Conservation (phyloP, 2,113 vertebrate species). For the Chaetodon trifascialis region DNA sequence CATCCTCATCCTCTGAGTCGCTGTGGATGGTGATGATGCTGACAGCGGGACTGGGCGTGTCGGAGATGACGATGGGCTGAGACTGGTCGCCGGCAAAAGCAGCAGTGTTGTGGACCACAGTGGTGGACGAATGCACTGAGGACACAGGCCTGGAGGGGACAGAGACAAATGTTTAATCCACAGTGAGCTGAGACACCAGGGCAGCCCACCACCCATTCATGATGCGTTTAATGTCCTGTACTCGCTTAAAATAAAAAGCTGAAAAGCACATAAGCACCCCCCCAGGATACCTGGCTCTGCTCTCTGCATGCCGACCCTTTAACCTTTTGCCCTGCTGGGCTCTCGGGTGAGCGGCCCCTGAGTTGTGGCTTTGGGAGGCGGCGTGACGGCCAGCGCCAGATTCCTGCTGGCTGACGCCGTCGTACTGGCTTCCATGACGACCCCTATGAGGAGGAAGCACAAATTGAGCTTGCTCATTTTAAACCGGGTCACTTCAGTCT, state of each 20-base stretch:
- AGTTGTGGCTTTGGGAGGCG: slow-evolving; percentile 87
- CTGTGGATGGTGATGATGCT: slow-evolving; percentile 99
- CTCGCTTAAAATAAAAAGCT: too few species aligned
- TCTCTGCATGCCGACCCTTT: slow-evolving; percentile 87
- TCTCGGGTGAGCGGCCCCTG: slow-evolving; percentile 87
- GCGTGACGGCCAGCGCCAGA: slow-evolving; percentile 88
- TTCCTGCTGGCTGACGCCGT: slow-evolving; percentile 90
- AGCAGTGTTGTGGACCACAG: slow-evolving; percentile 87
- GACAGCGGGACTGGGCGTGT: slow-evolving; percentile 96
- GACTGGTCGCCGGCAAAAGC: slow-evolving; percentile 86
- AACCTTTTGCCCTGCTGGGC: slow-evolving; percentile 92
- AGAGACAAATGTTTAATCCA: neutral
- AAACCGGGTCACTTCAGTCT: neutral
- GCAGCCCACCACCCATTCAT: neutral
- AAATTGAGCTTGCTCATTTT: neutral
- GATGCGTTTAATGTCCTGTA: neutral
- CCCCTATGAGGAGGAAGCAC: slow-evolving; percentile 61
- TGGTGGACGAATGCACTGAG: slow-evolving; percentile 83
- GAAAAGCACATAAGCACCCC: too few species aligned
- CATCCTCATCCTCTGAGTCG: slow-evolving; percentile 96
- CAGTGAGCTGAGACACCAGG: too few species aligned
- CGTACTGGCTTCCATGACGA: slow-evolving; percentile 92
- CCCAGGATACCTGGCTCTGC: slow-evolving; percentile 82
- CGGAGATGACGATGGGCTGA: slow-evolving; percentile 96
- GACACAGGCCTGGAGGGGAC: slow-evolving; percentile 83